These are phyloP conservation scores for Punctoribates punctum DNA, from an alignment of 2,888 invertebrate genomes.

Conservation along the genomic window DNA sequence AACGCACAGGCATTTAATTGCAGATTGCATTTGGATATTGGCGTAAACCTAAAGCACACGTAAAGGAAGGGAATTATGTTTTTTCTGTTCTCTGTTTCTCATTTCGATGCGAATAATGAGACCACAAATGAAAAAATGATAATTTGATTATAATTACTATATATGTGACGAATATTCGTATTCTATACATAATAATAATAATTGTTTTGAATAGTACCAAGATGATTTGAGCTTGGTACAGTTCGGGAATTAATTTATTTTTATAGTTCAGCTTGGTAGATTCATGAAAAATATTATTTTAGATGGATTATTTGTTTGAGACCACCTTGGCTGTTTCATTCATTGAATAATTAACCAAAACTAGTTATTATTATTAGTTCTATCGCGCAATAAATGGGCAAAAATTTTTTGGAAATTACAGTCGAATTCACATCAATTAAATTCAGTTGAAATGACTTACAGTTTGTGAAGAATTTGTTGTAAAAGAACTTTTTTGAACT, in stretches of 20 bases:
- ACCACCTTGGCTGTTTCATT: too few species aligned
- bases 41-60: conserved; percentile 15
- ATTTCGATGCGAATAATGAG: background rate
- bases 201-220: background rate
- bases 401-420: background rate
- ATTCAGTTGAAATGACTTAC: background rate
- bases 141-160: conserved; percentile 38
- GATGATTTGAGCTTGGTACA: too few species aligned
- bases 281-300: too few species aligned
- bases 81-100: too few species aligned
- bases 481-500: background rate
- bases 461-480: background rate
- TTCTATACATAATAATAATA: background rate
- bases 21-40: too few species aligned
- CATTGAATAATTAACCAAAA: background rate
- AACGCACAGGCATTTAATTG: too few species aligned
- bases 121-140: conserved; percentile 30
- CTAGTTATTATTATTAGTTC: background rate
- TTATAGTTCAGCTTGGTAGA: too few species aligned
- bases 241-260: too few species aligned
- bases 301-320: too few species aligned
- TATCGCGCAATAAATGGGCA: background rate
- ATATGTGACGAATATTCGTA: background rate
- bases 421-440: background rate
- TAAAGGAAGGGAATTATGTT: background rate